Conservation (phyloP, 92 coral and sea anemone species). For the Epizoanthus fatuus region DNA sequence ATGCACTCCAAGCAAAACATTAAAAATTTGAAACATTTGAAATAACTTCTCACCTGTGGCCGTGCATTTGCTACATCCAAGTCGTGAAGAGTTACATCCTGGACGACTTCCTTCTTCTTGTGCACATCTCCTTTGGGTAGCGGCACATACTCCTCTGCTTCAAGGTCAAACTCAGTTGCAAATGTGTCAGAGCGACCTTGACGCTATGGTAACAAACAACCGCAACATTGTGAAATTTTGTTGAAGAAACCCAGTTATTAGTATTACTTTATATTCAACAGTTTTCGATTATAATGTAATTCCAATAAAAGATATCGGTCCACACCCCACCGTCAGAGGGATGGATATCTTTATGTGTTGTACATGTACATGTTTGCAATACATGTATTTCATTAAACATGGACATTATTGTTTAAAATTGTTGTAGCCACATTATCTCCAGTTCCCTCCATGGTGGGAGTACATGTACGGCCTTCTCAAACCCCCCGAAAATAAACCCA, state of each 20-base stretch:
- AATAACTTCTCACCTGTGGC: constrained; percentile 85
- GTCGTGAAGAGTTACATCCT: constrained; percentile 98
- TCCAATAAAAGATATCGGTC: too few species aligned
- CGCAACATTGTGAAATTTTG: not conserved
- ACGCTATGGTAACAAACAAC: constrained; percentile 75
- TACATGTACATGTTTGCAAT: too few species aligned
- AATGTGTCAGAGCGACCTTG: constrained; percentile 99
- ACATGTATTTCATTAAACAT: too few species aligned
- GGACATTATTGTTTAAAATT: too few species aligned
- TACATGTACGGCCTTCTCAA: too few species aligned
- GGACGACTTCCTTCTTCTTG: constrained; percentile 98
- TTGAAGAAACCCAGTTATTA: not conserved
- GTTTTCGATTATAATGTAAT: too few species aligned
- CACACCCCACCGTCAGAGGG: too few species aligned
- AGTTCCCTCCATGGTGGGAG: too few species aligned
- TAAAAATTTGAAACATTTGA: not conserved
- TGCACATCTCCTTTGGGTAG: constrained; percentile 99
- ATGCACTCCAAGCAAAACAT: not conserved
- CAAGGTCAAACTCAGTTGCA: constrained; percentile 99
- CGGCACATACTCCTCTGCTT: constrained; percentile 99
- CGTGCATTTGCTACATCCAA: constrained; percentile 98
- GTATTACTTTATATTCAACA: too few species aligned
- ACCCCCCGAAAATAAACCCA: too few species aligned
- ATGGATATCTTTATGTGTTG: too few species aligned
- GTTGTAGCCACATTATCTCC: too few species aligned